Base-by-base conservation (phyloP, 2,797 vertebrate species). In the Gymnothorax javanicus region DNA sequence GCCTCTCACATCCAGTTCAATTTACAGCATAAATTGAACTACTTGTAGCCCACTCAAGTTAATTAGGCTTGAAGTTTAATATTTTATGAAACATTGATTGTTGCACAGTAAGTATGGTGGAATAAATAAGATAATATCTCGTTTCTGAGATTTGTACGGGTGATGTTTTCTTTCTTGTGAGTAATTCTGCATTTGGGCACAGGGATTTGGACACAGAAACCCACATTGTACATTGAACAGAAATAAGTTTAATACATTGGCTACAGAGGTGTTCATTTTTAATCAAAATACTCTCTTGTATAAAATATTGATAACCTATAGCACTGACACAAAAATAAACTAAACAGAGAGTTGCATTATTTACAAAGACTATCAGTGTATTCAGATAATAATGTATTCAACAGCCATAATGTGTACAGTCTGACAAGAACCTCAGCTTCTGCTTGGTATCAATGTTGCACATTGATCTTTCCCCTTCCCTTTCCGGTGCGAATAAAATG, bases 281-380 rank as follows among this genome's bases (percentile, higher is more conserved):
- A 93, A 92, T 94, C 90, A 96, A 96, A 97, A 96, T 96, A 96
- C 90, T 91, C 92, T 95, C 92, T 93, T 90, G 91, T 95, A 96
- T 95, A 96, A 95, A 96, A 94, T 96, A 91, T 95, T 25, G 90
- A 93, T 93, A 94, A 92, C 85, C 91, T 87, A 67, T 86, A 92
- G 86, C 90, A 87, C 88, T 86, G 92, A 91, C 88, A 89, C 27
- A 95, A 94, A 94, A 94, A 93, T 92, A 92, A 91, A 91, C 93
- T 93, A 94, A 90, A 89, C n/a, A 87, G 86, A 94, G 90, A 93
- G 91, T 91, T 90, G 94, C 89, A 89, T 85, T 71, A 81, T 89
- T 86, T 93, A 94, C 90, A 94, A 91, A 87, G 83, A 82, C 93
- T 93, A 93, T 85, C 88, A 88, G 88, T 58, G 25, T 57, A 84